Evolutionary conservation across 1,140 invertebrate species (phyloP).

Genomic region (Hylaeus volcanicus): DNA sequence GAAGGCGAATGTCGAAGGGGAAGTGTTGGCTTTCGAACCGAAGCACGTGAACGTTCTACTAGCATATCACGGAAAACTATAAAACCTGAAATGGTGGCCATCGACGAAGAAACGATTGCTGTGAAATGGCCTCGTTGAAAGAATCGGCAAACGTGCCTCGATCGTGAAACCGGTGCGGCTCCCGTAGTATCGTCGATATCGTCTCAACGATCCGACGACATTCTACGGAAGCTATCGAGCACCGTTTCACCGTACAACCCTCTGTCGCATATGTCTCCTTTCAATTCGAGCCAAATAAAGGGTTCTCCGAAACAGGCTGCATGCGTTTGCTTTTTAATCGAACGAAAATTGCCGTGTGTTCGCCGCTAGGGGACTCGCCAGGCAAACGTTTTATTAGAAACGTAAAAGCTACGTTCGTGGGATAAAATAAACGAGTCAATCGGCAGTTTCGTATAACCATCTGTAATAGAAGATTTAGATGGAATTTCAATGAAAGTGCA

Average conservation of each 20-base stretch:
- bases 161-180: neutral
- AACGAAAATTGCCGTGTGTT: no score
- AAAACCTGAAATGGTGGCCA: conserved; percentile 27
- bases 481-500: no score
- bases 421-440: no score
- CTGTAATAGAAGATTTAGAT: no score
- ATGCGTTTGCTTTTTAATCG: no score
- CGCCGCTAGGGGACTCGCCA: no score
- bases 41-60: conserved; percentile 58
- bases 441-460: no score
- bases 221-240: neutral
- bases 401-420: no score
- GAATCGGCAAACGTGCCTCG: conserved; percentile 6
- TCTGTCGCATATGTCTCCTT: neutral
- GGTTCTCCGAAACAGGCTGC: neutral
- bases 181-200: neutral
- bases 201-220: neutral
- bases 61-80: conserved; percentile 58
- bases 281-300: neutral
- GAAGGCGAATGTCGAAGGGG: conserved; percentile 47
- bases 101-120: conserved; percentile 1
- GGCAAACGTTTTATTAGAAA: no score
- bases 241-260: neutral
- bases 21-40: conserved; percentile 56
- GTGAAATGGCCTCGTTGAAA: conserved; percentile 8